Conservation (phyloP, 2,888 invertebrate genomes). For the Globia sparganii region DNA sequence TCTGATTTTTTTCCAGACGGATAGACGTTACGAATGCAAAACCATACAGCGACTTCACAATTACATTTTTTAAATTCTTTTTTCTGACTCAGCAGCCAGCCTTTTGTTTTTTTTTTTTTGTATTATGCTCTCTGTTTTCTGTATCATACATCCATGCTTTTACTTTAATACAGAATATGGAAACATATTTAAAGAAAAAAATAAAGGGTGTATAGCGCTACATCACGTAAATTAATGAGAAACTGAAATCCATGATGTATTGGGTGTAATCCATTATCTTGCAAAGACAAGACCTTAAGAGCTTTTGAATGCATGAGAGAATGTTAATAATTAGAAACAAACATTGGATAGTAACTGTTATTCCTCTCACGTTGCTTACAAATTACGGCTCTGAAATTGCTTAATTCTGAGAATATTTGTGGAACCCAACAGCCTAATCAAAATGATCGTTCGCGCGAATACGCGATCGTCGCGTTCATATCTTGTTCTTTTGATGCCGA, state of each 20-base stretch:
- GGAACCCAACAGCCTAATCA: background rate
- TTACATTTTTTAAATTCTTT: background rate
- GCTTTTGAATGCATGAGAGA: background rate
- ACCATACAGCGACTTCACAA: background rate
- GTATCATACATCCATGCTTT: background rate
- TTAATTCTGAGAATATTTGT: background rate
- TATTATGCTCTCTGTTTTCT: background rate
- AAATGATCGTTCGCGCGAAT: background rate
- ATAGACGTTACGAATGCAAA: background rate
- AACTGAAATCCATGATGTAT: background rate
- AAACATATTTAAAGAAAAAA: background rate
- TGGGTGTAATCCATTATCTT: background rate
- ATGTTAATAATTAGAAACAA: slow-evolving; percentile 1
- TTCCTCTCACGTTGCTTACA: background rate
- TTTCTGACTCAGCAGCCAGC: background rate
- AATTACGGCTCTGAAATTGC: background rate
- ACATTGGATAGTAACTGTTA: background rate
- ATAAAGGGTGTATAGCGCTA: background rate
- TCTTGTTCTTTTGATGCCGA: too few species aligned
- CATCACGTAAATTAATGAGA: background rate
- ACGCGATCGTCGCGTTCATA: background rate
- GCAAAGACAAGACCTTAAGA: background rate
- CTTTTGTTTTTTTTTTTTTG: background rate
- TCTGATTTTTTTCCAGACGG: background rate
- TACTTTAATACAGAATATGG: background rate